Conservation (phyloP, 2,888 invertebrate species). For the Oligia fasciuncula region DNA sequence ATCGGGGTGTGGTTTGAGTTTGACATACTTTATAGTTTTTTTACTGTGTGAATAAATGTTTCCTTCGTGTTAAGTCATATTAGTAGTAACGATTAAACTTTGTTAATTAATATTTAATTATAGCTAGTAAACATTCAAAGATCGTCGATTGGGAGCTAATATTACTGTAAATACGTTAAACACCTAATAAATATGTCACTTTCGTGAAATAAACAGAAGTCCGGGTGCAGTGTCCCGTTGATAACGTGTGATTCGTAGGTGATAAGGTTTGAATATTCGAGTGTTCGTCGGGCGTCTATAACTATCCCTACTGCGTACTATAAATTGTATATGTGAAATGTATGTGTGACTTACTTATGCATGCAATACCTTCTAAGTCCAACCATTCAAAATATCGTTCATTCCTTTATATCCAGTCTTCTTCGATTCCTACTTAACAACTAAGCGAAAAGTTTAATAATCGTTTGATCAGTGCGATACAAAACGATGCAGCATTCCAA, state of each 20-base stretch:
- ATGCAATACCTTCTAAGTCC: conserved; percentile 68
- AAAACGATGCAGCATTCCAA: conserved; percentile 17
- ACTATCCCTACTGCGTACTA: conserved; percentile 36
- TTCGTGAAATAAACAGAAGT: conserved; percentile 5
- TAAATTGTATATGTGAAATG: conserved; percentile 30
- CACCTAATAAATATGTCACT: conserved; percentile 38
- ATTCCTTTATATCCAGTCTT: conserved; percentile 79
- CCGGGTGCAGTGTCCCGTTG: conserved; percentile 8
- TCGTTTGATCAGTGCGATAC: conserved; percentile 36
- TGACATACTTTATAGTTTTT: not conserved
- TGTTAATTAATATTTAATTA: conserved; percentile 39
- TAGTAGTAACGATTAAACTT: conserved; percentile 37
- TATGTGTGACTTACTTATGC: conserved; percentile 61
- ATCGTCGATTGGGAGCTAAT: conserved; percentile 42
- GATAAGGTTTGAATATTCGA: conserved; percentile 31
- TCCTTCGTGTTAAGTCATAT: conserved; percentile 9
- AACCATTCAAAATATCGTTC: conserved; percentile 67
- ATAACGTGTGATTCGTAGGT: conserved; percentile 11
- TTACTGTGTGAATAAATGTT: conserved; percentile 11
- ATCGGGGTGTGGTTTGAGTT: conserved; percentile 16
- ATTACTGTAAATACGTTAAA: conserved; percentile 50
- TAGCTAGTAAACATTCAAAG: conserved; percentile 48
- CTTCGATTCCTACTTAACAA: conserved; percentile 75
- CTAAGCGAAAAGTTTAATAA: conserved; percentile 57
- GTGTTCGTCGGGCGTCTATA: conserved; percentile 33